Base-by-base conservation (phyloP, 2,113 vertebrate genomes). In the Callithrix jacchus region DNA sequence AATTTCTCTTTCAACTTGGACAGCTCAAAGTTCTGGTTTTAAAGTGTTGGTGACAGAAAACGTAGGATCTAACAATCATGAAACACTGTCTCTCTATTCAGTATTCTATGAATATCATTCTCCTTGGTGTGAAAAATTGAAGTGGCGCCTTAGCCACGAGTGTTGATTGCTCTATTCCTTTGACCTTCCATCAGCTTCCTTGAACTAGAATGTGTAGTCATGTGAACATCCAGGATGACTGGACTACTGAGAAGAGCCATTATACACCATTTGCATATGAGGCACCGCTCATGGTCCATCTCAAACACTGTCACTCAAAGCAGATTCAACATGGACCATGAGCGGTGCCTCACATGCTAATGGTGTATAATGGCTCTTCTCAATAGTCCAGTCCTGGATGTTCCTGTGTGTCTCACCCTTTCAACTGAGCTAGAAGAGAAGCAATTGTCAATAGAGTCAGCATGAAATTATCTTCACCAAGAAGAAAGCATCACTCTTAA, bases 111-210 rank as follows among this genome's bases (percentile, higher is more conserved):
- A 54, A 56, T 49, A 85, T 30, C 25, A 77, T 73, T 35, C 35
- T 8, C 20, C 8, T 35, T 35, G 27, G 2, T 56, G 18, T 49
- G 6, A 79, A 70, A 47, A 42, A 14, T 12, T 6, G 35, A 89
- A 23, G 8, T 35, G 0, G 1, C 70, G 3, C 20, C 11, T 42
- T 4, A 3, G 6, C 21, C 45, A 45, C 27, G 23, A 81, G 23
- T 35, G 32, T 2, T n/a, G 23, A 18, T 9, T 0, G 2, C 8
- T 13, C 4, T 3, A 1, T 49, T 95, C 21, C 56, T 37, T 17
- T 42, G 30, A 64, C n/a, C 35, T 0, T 37, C 45, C 23, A 5
- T 61, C 32, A 45, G 11, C 27, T 20, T 54, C 32, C 40, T 66
- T 76, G 37, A n/a, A 8, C 21, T 49, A 42, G 35, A 89, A 64